phyloP scores from a whole-genome alignment of 2,797 vertebrate genomes.

The Cryptoblepharus egeriae region DNA sequence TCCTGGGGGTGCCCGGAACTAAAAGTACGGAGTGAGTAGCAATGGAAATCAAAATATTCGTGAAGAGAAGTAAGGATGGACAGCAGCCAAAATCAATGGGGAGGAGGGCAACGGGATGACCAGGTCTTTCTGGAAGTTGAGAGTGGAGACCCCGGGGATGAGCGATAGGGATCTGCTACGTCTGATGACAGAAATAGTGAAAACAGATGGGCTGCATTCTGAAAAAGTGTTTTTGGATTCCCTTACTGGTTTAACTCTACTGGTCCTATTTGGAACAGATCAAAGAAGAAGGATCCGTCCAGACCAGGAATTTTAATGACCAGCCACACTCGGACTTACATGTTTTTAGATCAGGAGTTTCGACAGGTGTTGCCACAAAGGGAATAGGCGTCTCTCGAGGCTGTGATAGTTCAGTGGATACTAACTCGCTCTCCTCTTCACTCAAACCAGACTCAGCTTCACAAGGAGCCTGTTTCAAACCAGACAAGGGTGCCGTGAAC shows the following conservation, averaged over 20 bases:
- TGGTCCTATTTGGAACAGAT: background rate
- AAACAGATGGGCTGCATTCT: background rate
- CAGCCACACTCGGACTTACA: conserved; percentile 70
- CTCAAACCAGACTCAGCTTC: conserved; percentile 56
- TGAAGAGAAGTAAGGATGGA: background rate
- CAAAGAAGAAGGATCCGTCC: background rate
- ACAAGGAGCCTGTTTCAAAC: conserved; percentile 66
- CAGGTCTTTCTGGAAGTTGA: background rate
- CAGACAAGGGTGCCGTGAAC: background rate
- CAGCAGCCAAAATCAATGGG: background rate
- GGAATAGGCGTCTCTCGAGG: conserved; percentile 15
- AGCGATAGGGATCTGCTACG: no score
- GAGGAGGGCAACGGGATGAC: conserved; percentile 2
- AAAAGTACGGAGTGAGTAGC: background rate
- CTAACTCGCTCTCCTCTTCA: conserved; percentile 48
- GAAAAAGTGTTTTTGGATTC: conserved; percentile 39
- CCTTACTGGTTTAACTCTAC: background rate
- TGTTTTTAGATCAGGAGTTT: conserved; percentile 53
- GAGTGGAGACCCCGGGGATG: background rate
- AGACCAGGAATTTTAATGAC: background rate
- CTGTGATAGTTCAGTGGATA: conserved; percentile 26
- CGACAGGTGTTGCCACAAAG: background rate
- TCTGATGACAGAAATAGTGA: background rate
- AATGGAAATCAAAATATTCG: conserved; percentile 14
- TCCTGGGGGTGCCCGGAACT: conserved; percentile 12